A percentile compares a stretch with the other conserved stretches of the same genome.
Evolutionary conservation across 2,888 invertebrate species (phyloP).

Genomic region (Pilophorus perplexus): DNA sequence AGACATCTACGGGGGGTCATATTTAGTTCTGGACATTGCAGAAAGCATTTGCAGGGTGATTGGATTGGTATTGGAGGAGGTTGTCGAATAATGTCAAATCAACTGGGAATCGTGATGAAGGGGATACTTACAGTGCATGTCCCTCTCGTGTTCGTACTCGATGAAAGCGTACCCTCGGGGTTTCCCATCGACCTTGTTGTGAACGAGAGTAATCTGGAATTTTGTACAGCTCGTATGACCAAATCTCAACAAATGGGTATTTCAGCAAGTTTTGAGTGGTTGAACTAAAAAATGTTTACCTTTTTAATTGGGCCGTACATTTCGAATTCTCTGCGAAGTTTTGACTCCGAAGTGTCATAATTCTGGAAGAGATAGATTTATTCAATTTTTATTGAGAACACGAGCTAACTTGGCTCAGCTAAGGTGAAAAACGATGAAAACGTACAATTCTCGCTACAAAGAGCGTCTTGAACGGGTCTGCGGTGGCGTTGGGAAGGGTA

Average conservation of each 20-base stretch:
- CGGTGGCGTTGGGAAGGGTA: slow-evolving; percentile 71
- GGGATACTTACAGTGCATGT: slow-evolving; percentile 99
- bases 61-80: background rate
- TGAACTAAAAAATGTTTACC: too few species aligned
- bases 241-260: background rate
- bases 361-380: slow-evolving; percentile 68
- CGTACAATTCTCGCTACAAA: slow-evolving; percentile 95
- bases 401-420: background rate
- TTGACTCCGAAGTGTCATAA: slow-evolving; percentile 98
- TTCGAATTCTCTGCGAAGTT: slow-evolving; percentile 95
- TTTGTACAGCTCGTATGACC: background rate
- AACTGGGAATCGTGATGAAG: background rate
- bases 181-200: slow-evolving; percentile 82
- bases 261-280: too few species aligned
- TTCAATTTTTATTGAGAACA: slow-evolving; percentile 4
- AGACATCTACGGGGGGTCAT: slow-evolving; percentile 4
- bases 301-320: slow-evolving; percentile 96
- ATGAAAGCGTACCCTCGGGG: slow-evolving; percentile 99
- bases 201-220: slow-evolving; percentile 80
- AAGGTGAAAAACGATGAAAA: slow-evolving; percentile 50
- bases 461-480: slow-evolving; percentile 94
- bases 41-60: background rate
- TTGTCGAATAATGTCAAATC: background rate
- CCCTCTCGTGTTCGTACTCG: slow-evolving; percentile 97
- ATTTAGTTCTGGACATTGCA: slow-evolving; percentile 14